Evolutionary conservation across 2,888 invertebrate species (phyloP).

Genomic region (Harpagoxenus sublaevis): DNA sequence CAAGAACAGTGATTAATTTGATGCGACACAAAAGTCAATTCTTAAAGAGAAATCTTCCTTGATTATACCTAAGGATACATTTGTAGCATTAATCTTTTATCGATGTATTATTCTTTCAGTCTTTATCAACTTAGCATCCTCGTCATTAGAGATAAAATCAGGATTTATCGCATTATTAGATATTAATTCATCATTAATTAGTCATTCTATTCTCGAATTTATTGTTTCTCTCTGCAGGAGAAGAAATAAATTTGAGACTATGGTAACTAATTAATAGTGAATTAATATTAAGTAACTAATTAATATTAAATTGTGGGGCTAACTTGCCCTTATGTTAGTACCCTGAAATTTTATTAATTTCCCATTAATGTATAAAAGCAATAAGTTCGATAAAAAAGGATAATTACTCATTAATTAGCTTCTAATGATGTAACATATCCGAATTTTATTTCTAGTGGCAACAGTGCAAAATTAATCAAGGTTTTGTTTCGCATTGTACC

Average conservation of each 20-base stretch:
- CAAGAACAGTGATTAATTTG: neutral
- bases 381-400: neutral
- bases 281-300: neutral
- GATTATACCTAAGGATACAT: neutral
- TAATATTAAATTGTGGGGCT: neutral
- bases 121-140: neutral
- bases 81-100: neutral
- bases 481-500: neutral
- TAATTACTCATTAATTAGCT: neutral
- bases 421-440: neutral
- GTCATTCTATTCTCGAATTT: neutral
- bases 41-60: neutral
- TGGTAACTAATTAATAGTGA: too few relatives aligned
- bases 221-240: neutral
- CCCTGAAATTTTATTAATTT: constrained; percentile 3
- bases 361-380: neutral
- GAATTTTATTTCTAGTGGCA: neutral
- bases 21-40: neutral
- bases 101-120: neutral
- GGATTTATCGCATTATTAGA: neutral
- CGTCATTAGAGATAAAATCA: neutral
- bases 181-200: constrained; percentile 11
- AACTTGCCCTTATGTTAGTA: neutral
- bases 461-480: neutral
- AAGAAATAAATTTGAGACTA: too few relatives aligned